Evolutionary conservation across 2,797 vertebrate genomes (phyloP).

Genomic region (Salarias fasciatus): DNA sequence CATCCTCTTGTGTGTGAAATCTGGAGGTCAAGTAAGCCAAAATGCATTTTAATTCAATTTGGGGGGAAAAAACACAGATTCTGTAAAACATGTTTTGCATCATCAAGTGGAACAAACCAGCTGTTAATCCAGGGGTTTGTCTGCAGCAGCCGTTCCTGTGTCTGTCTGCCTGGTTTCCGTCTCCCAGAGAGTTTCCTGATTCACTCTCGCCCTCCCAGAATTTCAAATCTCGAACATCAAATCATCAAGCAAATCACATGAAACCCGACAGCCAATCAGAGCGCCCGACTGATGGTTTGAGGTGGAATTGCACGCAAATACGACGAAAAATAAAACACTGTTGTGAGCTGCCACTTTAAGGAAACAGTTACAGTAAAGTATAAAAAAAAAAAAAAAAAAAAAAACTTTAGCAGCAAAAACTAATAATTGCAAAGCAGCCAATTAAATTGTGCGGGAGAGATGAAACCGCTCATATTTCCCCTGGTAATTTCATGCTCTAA

Average conservation of each 20-base stretch:
- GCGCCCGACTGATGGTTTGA: conserved; percentile 15
- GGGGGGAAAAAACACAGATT: conserved; percentile 11
- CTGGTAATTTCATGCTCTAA: conserved; percentile 99
- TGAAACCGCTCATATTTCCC: conserved; percentile 99
- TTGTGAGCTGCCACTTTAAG: conserved; percentile 93
- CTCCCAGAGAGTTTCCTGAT: conserved; percentile 5
- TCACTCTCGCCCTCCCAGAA: conserved; percentile 21
- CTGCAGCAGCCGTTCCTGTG: neutral
- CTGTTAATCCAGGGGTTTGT: conserved; percentile 1
- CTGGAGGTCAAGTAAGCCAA: conserved; percentile 17
- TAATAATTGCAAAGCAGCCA: conserved; percentile 99
- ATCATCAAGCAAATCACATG: conserved; percentile 58
- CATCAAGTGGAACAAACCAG: neutral
- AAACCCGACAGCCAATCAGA: conserved; percentile 66
- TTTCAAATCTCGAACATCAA: conserved; percentile 62
- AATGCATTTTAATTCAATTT: conserved; percentile 36
- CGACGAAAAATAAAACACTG: conserved; percentile 62
- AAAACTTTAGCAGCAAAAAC: conserved; percentile 99
- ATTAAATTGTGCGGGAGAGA: conserved; percentile 99
- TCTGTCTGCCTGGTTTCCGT: neutral
- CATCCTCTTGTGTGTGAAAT: conserved; percentile 47
- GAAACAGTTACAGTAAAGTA: conserved; percentile 97
- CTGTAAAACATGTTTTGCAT: conserved; percentile 13
- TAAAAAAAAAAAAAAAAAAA: conserved; percentile 91
- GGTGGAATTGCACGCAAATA: conserved; percentile 40